Base-by-base conservation (phyloP, 2,113 vertebrate genomes). In the Tragulus kanchil region DNA sequence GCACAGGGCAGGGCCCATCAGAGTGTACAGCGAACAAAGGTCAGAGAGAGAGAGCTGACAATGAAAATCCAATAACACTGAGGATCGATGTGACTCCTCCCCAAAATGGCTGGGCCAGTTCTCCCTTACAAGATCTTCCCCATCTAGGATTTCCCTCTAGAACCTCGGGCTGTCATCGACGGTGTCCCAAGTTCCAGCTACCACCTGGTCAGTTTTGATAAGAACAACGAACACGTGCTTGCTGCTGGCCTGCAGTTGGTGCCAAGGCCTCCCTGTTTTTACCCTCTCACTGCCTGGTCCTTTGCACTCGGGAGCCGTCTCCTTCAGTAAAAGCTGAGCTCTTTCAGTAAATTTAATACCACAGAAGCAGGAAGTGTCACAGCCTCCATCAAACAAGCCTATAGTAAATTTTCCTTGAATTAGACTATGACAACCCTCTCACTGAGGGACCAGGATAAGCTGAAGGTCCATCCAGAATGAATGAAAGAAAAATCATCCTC, bases 371-470 rank as follows among this genome's bases (percentile, higher is more conserved):
- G 87, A 92, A 85, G 59, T 48, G 31, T 28, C n/a, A 23, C 16
- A 91, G 91, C 54, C 65, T 81, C 84, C 71, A 65, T 89, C 54
- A 58, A 89, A 83, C 1, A 79, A 84, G 8, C n/a, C 61, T 23
- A 3, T 3, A 28, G 23, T 28, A 28, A 50, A 48, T 77, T 67
- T 59, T 88, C 88, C 58, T 5, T 83, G 52, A 71, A 59, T 62
- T 94, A 58, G 85, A 78, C 88, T 67, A 65, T 42, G 81, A 67
- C 45, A 93, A 69, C 42, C 83, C 62, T 92, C 62, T 71, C 52
- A 48, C 1, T 48, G n/a, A 78, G 82, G 1, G 17, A 71, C 86
- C 14, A 54, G 67, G 52, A 17, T 7, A 5, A 8, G 64, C 25
- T 15, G 52, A 15, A 77, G 71, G 45, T 5, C 9, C 10, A 14